Percentiles rank a stretch among this genome's conserved stretches.
Evolutionary conservation across 2,113 vertebrate genomes (phyloP).

Genomic region (Pituophis catenifer): DNA sequence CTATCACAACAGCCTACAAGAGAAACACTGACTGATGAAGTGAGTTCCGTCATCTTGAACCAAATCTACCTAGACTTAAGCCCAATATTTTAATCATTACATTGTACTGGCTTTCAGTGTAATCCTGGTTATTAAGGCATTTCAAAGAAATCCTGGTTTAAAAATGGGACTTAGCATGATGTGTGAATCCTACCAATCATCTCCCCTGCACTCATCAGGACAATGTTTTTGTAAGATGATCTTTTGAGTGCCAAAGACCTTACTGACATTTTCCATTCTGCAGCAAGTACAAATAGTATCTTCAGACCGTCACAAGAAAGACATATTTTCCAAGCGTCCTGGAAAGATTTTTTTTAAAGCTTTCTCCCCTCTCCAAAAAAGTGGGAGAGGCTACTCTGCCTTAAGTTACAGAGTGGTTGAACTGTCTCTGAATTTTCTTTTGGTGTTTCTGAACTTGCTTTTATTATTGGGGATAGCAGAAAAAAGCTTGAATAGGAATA

Average conservation of each 20-base stretch:
- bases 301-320: background rate
- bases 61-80: background rate
- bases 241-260: background rate
- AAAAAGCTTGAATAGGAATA: background rate
- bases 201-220: background rate
- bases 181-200: background rate
- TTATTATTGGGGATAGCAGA: background rate
- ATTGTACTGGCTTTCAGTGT: background rate
- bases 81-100: background rate
- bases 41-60: background rate
- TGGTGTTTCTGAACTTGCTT: background rate
- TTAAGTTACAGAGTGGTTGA: background rate
- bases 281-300: background rate
- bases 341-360: background rate
- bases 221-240: background rate
- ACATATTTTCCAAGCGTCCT: background rate
- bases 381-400: background rate
- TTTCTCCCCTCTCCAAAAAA: background rate
- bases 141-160: background rate
- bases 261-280: background rate
- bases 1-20: background rate
- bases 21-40: background rate
- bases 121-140: background rate
- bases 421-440: background rate
- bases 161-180: background rate